A percentile compares a stretch with the other conserved stretches of the same genome.
Conservation (phyloP, 2,113 vertebrate species). For the Hippocampus abdominalis region DNA sequence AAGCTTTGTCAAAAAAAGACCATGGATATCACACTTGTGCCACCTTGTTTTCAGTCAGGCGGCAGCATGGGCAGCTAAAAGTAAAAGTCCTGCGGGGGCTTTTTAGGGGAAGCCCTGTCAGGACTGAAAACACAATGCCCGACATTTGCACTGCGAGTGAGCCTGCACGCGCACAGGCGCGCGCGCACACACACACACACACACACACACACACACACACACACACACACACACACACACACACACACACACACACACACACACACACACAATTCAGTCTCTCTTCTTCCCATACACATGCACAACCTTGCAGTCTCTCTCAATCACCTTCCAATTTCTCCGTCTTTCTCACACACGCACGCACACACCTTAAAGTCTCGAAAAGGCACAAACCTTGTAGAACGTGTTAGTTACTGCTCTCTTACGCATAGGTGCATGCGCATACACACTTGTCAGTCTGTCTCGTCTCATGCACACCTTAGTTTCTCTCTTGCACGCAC, state of each 20-base stretch:
- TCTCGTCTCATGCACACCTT: too few relatives aligned
- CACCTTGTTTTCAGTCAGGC: constrained; percentile 16
- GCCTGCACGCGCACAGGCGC: constrained; percentile 5
- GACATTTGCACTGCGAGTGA: constrained; percentile 21
- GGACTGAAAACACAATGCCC: constrained; percentile 53
- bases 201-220: neutral
- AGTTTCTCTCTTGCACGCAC: too few relatives aligned
- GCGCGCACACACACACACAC: constrained; percentile 8
- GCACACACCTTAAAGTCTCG: neutral
- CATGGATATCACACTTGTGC: neutral
- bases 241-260: neutral
- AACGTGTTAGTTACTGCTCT: too few relatives aligned
- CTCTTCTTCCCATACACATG: too few relatives aligned
- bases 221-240: too few relatives aligned
- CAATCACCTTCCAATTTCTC: too few relatives aligned
- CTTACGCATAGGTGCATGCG: too few relatives aligned
- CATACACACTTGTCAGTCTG: too few relatives aligned
- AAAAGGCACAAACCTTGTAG: neutral
- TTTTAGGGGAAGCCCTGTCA: constrained; percentile 53
- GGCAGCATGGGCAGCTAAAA: constrained; percentile 21
- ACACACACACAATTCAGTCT: neutral
- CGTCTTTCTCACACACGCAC: too few relatives aligned
- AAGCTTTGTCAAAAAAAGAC: neutral
- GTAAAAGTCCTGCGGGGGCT: constrained; percentile 26
- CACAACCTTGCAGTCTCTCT: too few relatives aligned